phyloP scores from a whole-genome alignment of 1,140 invertebrate genomes.

The Maniola jurtina region DNA sequence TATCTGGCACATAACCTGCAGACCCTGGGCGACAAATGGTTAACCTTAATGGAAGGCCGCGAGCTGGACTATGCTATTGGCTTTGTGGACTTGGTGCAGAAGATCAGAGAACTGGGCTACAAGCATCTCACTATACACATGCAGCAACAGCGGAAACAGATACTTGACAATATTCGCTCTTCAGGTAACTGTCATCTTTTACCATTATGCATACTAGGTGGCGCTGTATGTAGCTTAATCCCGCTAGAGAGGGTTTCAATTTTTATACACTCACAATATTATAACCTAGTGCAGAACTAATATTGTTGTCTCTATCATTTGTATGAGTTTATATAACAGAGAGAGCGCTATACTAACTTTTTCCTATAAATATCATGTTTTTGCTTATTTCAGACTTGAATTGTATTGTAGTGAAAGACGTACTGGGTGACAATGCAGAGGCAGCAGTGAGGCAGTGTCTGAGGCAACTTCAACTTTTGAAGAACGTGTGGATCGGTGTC shows the following conservation, averaged over 20 bases:
- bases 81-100: constrained; percentile 75
- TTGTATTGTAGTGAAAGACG: constrained; percentile 76
- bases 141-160: constrained; percentile 84
- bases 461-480: constrained; percentile 89
- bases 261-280: too few relatives aligned
- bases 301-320: too few relatives aligned
- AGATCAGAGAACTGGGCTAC: constrained; percentile 83
- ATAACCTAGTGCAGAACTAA: too few relatives aligned
- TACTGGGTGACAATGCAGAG: constrained; percentile 83
- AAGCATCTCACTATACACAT: constrained; percentile 86
- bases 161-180: constrained; percentile 85
- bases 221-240: constrained; percentile 16
- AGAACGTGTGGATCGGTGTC: constrained; percentile 91
- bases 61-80: constrained; percentile 60
- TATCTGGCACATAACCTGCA: constrained; percentile 89
- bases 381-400: constrained; percentile 79
- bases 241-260: too few relatives aligned
- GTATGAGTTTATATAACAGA: too few relatives aligned
- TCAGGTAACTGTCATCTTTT: constrained; percentile 78
- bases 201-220: too few relatives aligned
- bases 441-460: constrained; percentile 89
- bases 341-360: too few relatives aligned
- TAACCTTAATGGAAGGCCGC: constrained; percentile 58
- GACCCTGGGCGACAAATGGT: constrained; percentile 82
- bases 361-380: background rate